Percentiles rank a stretch among this genome's conserved stretches.
phyloP scores from a whole-genome alignment of 2,797 vertebrate genomes.

The Manis javanica region DNA sequence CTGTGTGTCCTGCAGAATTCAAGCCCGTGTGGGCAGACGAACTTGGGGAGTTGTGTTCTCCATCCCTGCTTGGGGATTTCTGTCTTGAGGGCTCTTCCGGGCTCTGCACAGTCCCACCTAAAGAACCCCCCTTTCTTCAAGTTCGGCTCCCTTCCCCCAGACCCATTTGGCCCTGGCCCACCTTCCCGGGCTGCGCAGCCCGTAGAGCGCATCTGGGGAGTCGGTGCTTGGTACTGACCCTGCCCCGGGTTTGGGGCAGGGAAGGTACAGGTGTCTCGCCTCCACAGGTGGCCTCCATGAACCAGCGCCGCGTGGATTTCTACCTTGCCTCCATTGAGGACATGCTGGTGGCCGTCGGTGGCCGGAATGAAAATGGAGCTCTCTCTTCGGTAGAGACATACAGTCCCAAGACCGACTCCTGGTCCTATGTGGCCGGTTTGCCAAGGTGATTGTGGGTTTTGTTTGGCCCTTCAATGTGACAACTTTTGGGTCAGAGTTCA shows the following conservation, averaged over 20 bases:
- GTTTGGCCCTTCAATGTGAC: rapidly evolving
- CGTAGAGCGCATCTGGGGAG: rapidly evolving
- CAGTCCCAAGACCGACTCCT: constrained; percentile 92
- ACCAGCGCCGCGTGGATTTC: constrained; percentile 94
- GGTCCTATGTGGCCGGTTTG: constrained; percentile 93
- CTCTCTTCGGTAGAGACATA: constrained; percentile 95
- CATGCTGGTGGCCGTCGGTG: constrained; percentile 95
- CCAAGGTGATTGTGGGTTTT: constrained; percentile 89
- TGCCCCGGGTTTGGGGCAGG: neutral
- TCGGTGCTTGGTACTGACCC: neutral
- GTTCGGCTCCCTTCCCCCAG: neutral
- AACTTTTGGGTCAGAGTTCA: neutral
- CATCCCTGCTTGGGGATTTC: rapidly evolving
- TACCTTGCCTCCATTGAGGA: constrained; percentile 93
- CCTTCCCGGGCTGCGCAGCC: neutral
- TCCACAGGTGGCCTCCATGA: constrained; percentile 91
- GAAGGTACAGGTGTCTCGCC: constrained; percentile 57
- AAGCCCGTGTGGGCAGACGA: neutral
- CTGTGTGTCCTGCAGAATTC: neutral
- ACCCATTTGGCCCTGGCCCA: neutral
- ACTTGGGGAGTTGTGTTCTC: neutral
- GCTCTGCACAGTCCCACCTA: neutral
- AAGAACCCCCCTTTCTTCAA: neutral
- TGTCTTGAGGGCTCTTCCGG: neutral
- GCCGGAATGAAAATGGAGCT: constrained; percentile 93